Evolutionary conservation across 2,797 vertebrate genomes (phyloP).

Genomic region (Pipistrellus pygmaeus): DNA sequence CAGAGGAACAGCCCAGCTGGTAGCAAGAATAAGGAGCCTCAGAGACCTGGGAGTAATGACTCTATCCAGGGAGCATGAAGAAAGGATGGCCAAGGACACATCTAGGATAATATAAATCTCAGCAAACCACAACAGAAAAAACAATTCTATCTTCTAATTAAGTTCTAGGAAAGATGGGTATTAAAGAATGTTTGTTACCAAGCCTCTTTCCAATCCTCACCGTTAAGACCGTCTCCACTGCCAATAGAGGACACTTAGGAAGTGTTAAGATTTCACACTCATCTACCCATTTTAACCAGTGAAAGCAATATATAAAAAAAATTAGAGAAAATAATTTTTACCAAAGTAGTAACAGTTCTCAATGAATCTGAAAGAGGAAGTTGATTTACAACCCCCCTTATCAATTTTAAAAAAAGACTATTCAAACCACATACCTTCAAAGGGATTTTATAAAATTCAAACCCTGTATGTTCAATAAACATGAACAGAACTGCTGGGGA

Average conservation of each 20-base stretch:
- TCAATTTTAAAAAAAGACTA: neutral
- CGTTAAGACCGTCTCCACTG: neutral
- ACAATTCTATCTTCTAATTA: neutral
- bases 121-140: neutral
- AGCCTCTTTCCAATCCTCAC: neutral
- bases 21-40: neutral
- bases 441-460: constrained; percentile 5
- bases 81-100: neutral
- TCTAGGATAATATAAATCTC: neutral
- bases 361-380: neutral
- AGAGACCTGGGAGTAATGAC: neutral
- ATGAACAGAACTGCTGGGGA: neutral
- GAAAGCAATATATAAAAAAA: neutral
- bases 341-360: neutral
- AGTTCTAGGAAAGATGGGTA: neutral
- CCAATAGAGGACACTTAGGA: neutral
- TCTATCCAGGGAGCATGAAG: neutral
- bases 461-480: neutral
- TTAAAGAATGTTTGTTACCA: neutral
- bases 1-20: neutral
- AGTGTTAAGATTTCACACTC: neutral
- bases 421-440: neutral
- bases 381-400: neutral
- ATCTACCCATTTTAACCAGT: neutral
- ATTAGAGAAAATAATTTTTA: constrained; percentile 29